phyloP scores from a whole-genome alignment of 1,140 invertebrate species.

The Dendroctonus ponderosae region DNA sequence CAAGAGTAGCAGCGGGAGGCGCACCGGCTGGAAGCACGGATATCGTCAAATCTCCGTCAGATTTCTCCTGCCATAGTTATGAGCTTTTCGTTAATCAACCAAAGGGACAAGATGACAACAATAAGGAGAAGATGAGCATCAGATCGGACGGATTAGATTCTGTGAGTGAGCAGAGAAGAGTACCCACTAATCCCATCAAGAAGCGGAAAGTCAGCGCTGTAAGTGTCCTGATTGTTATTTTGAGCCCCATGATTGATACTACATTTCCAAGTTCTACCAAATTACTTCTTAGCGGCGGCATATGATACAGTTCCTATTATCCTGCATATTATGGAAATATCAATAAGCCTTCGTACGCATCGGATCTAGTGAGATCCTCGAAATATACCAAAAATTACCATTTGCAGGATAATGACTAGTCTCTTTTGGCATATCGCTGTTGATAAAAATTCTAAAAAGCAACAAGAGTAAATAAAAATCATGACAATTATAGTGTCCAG shows the following conservation, averaged over 20 bases:
- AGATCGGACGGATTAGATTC: conserved; percentile 82
- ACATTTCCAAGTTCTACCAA: conserved; percentile 11
- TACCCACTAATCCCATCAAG: conserved; percentile 59
- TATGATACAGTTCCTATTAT: conserved; percentile 4
- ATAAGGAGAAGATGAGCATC: conserved; percentile 86
- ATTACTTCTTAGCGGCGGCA: conserved; percentile 2
- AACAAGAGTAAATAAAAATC: conserved; percentile 45
- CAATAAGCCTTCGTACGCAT: too few relatives aligned
- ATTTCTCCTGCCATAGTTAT: conserved; percentile 86
- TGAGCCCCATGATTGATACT: conserved; percentile 36
- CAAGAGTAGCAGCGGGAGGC: conserved; percentile 57
- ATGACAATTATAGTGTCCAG: conserved; percentile 53
- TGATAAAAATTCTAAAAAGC: conserved; percentile 5
- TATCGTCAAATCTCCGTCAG: conserved; percentile 77
- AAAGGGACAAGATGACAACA: conserved; percentile 80
- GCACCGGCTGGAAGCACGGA: conserved; percentile 60
- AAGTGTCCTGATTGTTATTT: conserved; percentile 60
- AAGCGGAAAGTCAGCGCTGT: conserved; percentile 88
- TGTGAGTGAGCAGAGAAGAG: conserved; percentile 76
- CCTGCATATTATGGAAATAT: conserved; percentile 9
- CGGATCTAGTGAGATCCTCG: too few relatives aligned
- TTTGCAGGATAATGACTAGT: neutral
- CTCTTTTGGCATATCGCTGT: neutral
- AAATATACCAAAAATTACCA: neutral
- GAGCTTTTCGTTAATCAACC: conserved; percentile 85